Percentiles rank a stretch among this genome's conserved stretches.
phyloP scores from a whole-genome alignment of 2,888 invertebrate genomes.

The Callyntrura sp. region DNA sequence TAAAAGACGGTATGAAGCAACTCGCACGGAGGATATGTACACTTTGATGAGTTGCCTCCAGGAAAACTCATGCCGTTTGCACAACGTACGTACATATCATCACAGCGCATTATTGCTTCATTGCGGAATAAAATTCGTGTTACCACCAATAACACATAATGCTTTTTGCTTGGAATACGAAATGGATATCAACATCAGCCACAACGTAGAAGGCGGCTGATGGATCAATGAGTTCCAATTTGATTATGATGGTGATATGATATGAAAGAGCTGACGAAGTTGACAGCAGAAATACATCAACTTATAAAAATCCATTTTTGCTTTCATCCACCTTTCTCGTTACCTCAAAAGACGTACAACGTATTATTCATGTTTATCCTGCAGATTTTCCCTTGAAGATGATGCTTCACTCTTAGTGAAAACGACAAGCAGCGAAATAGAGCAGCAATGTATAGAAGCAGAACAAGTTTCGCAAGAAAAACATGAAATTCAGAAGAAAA shows the following conservation, averaged over 20 bases:
- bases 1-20: too few species aligned
- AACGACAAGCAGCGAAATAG: too few species aligned
- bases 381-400: not conserved
- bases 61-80: too few species aligned
- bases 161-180: not conserved
- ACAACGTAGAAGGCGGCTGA: constrained; percentile 2
- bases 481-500: not conserved
- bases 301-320: constrained; percentile 8
- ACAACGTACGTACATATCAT: too few species aligned
- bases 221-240: constrained; percentile 64
- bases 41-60: too few species aligned
- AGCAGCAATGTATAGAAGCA: too few species aligned
- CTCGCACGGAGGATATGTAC: too few species aligned
- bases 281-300: constrained; percentile 64
- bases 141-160: not conserved
- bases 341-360: not conserved
- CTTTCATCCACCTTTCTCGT: not conserved
- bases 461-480: not conserved
- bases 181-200: not conserved
- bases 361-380: constrained; percentile 1
- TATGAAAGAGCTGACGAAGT: constrained; percentile 50
- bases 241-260: constrained; percentile 62
- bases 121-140: not conserved
- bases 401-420: too few species aligned
- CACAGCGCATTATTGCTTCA: not conserved